A percentile compares a stretch with the other conserved stretches of the same genome.
Conservation (phyloP, 2,113 vertebrate genomes). For the Periophthalmus modestus region DNA sequence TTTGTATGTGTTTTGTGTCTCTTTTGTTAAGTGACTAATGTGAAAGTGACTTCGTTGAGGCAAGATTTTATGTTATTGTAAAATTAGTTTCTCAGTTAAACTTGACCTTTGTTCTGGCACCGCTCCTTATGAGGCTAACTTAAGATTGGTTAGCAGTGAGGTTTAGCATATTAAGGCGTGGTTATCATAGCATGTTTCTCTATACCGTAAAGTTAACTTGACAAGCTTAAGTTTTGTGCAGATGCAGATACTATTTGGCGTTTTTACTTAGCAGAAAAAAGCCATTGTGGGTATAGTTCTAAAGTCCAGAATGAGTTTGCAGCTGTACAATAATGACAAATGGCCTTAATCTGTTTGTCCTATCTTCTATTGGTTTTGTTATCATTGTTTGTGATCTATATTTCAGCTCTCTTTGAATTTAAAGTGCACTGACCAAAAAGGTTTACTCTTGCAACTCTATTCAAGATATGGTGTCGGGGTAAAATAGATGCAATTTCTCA, state of each 20-base stretch:
- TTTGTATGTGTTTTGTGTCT: too few species aligned
- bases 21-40: too few species aligned
- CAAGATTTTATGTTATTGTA: too few species aligned
- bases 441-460: neutral
- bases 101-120: too few species aligned
- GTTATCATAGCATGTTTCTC: too few species aligned
- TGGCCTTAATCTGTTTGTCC: neutral
- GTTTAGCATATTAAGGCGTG: too few species aligned
- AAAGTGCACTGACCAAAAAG: neutral
- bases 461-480: neutral
- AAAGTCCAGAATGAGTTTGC: neutral
- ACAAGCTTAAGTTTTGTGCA: neutral
- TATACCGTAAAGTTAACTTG: neutral
- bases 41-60: too few species aligned
- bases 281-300: neutral
- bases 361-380: neutral
- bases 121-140: too few species aligned
- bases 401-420: neutral
- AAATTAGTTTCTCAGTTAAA: too few species aligned
- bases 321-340: neutral
- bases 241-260: neutral
- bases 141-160: too few species aligned
- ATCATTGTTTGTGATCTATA: conserved; percentile 1
- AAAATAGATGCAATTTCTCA: neutral
- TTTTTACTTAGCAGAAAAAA: neutral